Percentiles rank a stretch among this genome's conserved stretches.
Evolutionary conservation across 1,140 invertebrate genomes (phyloP).

Genomic region (Zaprionus lachaisei): DNA sequence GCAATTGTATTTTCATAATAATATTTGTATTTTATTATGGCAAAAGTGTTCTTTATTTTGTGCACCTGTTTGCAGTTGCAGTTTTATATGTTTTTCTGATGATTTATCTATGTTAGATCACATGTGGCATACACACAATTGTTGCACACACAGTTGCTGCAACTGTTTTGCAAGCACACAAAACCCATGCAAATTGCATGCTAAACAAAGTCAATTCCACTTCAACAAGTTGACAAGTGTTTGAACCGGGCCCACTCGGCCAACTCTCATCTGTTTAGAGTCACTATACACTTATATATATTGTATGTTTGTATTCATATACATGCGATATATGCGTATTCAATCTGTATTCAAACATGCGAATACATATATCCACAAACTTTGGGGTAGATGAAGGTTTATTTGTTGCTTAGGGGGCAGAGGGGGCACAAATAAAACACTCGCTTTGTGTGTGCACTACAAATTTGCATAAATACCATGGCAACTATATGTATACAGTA

Average conservation of each 20-base stretch:
- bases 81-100: neutral
- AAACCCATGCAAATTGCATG: constrained; percentile 20
- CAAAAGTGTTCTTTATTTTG: neutral
- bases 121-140: neutral
- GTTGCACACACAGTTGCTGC: neutral
- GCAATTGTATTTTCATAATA: no score
- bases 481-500: constrained; percentile 13
- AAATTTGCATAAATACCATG: constrained; percentile 82
- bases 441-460: constrained; percentile 60
- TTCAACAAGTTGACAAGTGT: constrained; percentile 33
- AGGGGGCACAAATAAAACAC: constrained; percentile 62
- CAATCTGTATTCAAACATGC: neutral
- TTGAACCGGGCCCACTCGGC: constrained; percentile 1
- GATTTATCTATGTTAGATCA: neutral
- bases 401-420: constrained; percentile 49
- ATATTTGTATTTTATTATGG: no score
- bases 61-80: neutral
- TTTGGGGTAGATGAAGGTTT: neutral
- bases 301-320: neutral
- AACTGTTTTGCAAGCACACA: neutral
- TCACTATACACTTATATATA: neutral
- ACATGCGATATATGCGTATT: neutral
- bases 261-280: neutral
- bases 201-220: constrained; percentile 26
- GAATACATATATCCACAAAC: constrained; percentile 1